phyloP scores from a whole-genome alignment of 2,113 vertebrate species.

The Pseudorhombus dupliciocellatus region DNA sequence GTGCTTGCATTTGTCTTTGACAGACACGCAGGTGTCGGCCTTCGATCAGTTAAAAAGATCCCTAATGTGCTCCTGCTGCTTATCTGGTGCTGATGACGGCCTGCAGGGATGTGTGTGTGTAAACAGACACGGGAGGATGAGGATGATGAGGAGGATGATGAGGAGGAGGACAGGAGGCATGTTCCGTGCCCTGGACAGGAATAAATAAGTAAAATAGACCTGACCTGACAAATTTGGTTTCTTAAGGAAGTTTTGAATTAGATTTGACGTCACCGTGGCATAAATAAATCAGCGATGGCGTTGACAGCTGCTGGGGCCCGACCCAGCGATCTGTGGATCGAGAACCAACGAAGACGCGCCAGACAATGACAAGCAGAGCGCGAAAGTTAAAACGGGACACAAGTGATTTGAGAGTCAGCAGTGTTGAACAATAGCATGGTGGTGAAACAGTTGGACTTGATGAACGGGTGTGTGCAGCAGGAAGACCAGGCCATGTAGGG shows the following conservation, averaged over 20 bases:
- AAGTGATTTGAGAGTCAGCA: slow-evolving; percentile 30
- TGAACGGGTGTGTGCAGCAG: slow-evolving; percentile 59
- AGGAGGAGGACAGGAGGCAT: slow-evolving; percentile 21
- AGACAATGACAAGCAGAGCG: slow-evolving; percentile 1
- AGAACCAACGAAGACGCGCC: no score
- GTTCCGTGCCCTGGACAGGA: slow-evolving; percentile 1
- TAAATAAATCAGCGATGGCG: no score
- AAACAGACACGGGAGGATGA: slow-evolving; percentile 54
- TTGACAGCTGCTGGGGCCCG: background rate
- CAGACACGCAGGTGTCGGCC: background rate
- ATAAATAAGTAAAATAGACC: background rate
- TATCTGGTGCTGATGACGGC: slow-evolving; percentile 56
- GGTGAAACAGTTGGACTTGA: slow-evolving; percentile 50
- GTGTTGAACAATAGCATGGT: slow-evolving; percentile 52
- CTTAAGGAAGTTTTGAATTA: background rate
- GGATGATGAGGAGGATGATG: background rate
- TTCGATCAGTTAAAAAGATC: slow-evolving; percentile 8
- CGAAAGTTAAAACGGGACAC: slow-evolving; percentile 33
- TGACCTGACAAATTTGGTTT: background rate
- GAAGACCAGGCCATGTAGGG: slow-evolving; percentile 67
- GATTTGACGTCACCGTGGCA: no score
- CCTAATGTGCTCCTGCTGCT: slow-evolving; percentile 22
- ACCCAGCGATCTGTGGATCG: background rate
- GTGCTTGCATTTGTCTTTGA: background rate
- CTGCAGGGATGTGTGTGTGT: slow-evolving; percentile 35